Percentiles rank a stretch among this genome's conserved stretches.
These are phyloP conservation scores for Dascillus cervinus DNA, from an alignment of 2,888 invertebrate genomes.

Conservation along the genomic window DNA sequence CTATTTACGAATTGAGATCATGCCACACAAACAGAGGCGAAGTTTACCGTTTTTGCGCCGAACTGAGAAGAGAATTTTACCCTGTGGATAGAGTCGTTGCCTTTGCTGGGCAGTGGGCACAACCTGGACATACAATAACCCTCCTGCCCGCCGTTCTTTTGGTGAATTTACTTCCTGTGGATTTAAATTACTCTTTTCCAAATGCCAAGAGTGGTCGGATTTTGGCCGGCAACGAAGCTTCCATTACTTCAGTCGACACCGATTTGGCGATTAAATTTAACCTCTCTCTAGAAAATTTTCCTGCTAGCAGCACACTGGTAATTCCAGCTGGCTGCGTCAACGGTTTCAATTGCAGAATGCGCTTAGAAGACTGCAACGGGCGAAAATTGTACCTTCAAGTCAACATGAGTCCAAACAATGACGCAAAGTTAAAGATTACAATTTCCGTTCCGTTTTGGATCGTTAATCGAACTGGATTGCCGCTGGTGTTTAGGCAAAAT, in stretches of 20 bases:
- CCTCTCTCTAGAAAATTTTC: slow-evolving; percentile 79
- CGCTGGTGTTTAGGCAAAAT: slow-evolving; percentile 91
- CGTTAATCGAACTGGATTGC: slow-evolving; percentile 90
- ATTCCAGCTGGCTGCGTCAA: slow-evolving; percentile 29
- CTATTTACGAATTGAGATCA: slow-evolving; percentile 38
- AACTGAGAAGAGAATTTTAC: slow-evolving; percentile 72
- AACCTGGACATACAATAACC: slow-evolving; percentile 83
- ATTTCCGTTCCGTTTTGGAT: slow-evolving; percentile 90
- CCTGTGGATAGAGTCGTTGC: slow-evolving; percentile 54
- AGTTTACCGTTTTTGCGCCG: slow-evolving; percentile 67
- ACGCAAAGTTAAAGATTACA: slow-evolving; percentile 50
- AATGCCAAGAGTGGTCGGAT: slow-evolving; percentile 34
- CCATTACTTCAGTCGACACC: slow-evolving; percentile 55
- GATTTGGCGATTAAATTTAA: slow-evolving; percentile 65
- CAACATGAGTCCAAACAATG: slow-evolving; percentile 33
- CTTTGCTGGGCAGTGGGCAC: slow-evolving; percentile 33
- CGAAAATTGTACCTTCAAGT: slow-evolving; percentile 71
- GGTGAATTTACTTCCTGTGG: slow-evolving; percentile 82
- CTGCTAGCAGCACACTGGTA: slow-evolving; percentile 27
- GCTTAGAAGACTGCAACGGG: slow-evolving; percentile 64
- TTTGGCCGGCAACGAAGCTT: slow-evolving; percentile 32
- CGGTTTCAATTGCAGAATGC: slow-evolving; percentile 44
- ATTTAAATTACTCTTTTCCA: slow-evolving; percentile 59
- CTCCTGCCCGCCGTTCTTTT: slow-evolving; percentile 78
- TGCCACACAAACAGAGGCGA: slow-evolving; percentile 42